These are phyloP conservation scores for Dolichoris vasculosae DNA, from an alignment of 1,140 invertebrate genomes.

Conservation along the genomic window DNA sequence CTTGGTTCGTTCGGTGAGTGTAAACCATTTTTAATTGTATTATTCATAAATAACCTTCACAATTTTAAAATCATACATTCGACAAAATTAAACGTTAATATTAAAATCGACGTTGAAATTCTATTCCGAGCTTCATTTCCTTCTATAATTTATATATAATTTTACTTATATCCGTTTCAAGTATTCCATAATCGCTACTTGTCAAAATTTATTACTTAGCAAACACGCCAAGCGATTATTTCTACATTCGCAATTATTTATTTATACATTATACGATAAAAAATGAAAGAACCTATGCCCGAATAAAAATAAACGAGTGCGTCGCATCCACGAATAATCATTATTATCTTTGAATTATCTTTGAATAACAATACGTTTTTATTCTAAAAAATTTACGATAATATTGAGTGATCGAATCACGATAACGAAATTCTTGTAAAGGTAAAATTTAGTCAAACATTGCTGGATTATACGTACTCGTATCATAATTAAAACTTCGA, in stretches of 20 bases:
- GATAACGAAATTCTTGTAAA: slow-evolving; percentile 3
- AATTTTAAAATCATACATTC: too few species aligned
- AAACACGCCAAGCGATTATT: not conserved
- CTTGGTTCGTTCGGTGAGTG: too few species aligned
- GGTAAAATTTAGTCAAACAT: not conserved
- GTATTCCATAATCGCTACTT: not conserved
- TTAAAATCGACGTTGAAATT: too few species aligned
- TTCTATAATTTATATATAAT: not conserved
- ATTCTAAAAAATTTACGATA: not conserved
- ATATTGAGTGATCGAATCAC: not conserved
- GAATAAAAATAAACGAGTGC: not conserved
- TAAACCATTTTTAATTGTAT: too few species aligned
- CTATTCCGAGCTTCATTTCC: too few species aligned
- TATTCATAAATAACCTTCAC: too few species aligned
- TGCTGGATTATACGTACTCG: not conserved
- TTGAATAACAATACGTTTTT: not conserved
- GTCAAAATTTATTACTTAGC: not conserved
- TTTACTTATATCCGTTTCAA: not conserved
- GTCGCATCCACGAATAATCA: not conserved
- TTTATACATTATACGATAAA: not conserved
- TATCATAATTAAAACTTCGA: not conserved
- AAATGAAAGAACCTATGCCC: not conserved
- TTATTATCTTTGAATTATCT: not conserved
- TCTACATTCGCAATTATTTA: not conserved
- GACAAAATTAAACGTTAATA: too few species aligned